Conservation (phyloP, 2,888 invertebrate genomes). For the Leptinotarsa peninsularis region DNA sequence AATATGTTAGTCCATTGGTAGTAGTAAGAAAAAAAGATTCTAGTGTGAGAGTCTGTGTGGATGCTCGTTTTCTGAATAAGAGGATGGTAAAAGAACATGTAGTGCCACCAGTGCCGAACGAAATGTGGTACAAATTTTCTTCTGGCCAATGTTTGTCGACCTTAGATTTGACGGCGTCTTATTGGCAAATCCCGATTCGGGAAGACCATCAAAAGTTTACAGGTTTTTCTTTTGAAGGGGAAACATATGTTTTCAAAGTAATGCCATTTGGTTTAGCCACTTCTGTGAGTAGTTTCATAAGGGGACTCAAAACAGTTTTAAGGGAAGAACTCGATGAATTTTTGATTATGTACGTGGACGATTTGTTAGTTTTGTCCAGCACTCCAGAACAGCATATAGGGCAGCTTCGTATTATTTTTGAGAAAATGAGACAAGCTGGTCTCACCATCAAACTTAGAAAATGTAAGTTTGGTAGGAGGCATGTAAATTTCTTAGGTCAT, state of each 20-base stretch:
- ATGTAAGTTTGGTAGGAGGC: slow-evolving; percentile 13
- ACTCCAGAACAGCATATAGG: neutral
- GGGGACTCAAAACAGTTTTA: neutral
- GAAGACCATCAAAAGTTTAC: neutral
- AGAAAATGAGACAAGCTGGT: neutral
- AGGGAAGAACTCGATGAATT: neutral
- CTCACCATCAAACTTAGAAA: neutral
- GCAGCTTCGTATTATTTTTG: neutral
- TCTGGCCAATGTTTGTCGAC: neutral
- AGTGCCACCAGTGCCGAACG: neutral
- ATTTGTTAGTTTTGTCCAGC: neutral
- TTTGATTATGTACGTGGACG: neutral
- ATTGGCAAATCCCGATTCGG: slow-evolving; percentile 2
- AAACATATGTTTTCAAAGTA: slow-evolving; percentile 5
- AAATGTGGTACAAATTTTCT: neutral
- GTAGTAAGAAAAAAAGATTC: slow-evolving; percentile 12
- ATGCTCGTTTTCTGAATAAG: slow-evolving; percentile 2
- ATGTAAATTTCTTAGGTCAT: slow-evolving; percentile 20
- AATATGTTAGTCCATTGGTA: neutral
- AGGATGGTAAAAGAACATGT: slow-evolving; percentile 11
- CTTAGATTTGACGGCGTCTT: slow-evolving; percentile 2
- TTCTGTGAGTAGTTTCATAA: neutral
- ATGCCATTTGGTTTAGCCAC: neutral
- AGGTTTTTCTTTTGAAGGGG: neutral
- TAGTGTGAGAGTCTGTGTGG: neutral